These are phyloP conservation scores for Epsilonema sp. DNA, from an alignment of 2,888 invertebrate species.

Conservation along the genomic window DNA sequence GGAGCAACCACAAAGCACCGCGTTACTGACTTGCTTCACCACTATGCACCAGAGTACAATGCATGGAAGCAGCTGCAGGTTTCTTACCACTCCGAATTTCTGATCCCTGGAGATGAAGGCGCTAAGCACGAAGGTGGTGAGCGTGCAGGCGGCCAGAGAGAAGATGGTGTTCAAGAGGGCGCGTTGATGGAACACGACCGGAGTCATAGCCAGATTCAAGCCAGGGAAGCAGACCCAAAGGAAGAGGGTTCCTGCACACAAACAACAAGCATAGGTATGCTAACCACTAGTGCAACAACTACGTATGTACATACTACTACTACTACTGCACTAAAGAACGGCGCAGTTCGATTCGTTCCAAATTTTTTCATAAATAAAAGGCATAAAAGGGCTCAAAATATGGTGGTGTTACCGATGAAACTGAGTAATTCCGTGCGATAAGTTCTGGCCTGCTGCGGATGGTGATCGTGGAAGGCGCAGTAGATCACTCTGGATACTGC, in stretches of 20 bases:
- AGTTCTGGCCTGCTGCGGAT: constrained; percentile 44
- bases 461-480: constrained; percentile 28
- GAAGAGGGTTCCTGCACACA: constrained; percentile 56
- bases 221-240: constrained; percentile 94
- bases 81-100: constrained; percentile 55
- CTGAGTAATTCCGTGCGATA: constrained; percentile 73
- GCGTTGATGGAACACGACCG: constrained; percentile 23
- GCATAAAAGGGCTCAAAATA: too few relatives aligned
- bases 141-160: constrained; percentile 26
- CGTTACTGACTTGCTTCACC: background rate
- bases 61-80: background rate
- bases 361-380: too few relatives aligned
- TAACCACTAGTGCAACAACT: too few relatives aligned
- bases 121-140: constrained; percentile 28
- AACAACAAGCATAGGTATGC: too few relatives aligned
- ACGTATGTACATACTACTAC: too few relatives aligned
- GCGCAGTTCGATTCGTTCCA: too few relatives aligned
- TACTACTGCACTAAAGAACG: too few relatives aligned
- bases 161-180: constrained; percentile 33
- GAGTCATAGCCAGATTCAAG: constrained; percentile 54
- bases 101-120: constrained; percentile 48
- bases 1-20: constrained; percentile 8
- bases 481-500: constrained; percentile 51
- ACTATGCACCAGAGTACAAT: too few relatives aligned
- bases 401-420: too few relatives aligned